A percentile compares a stretch with the other conserved stretches of the same genome.
phyloP scores from a whole-genome alignment of 2,888 invertebrate species.

The Sphaerophoria taeniata region DNA sequence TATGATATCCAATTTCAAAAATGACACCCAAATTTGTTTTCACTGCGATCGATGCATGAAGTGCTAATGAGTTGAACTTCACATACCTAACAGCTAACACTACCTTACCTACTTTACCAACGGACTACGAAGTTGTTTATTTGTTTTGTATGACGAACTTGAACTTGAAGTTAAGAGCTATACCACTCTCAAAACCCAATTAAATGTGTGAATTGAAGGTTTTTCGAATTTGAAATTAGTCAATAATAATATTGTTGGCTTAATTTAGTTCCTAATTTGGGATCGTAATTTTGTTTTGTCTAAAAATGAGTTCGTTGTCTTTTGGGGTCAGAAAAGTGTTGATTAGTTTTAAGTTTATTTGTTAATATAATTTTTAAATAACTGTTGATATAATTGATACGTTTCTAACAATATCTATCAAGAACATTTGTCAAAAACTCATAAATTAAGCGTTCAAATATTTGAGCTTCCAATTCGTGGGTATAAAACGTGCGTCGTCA shows the following conservation, averaged over 20 bases:
- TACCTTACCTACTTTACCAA: background rate
- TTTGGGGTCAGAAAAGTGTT: background rate
- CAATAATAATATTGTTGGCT: background rate
- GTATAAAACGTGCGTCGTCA: too few relatives aligned
- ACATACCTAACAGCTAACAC: background rate
- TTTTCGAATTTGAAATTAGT: background rate
- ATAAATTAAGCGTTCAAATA: too few relatives aligned
- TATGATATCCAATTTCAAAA: background rate
- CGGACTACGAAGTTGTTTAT: background rate
- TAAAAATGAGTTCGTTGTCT: conserved; percentile 8
- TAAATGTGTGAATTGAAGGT: conserved; percentile 3
- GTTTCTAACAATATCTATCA: too few relatives aligned
- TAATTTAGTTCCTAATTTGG: background rate
- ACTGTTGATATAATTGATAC: too few relatives aligned
- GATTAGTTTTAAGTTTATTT: too few relatives aligned
- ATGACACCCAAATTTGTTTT: background rate
- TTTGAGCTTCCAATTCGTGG: too few relatives aligned
- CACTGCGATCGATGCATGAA: background rate
- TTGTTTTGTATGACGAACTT: conserved; percentile 7
- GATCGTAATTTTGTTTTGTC: background rate
- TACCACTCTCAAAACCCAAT: background rate
- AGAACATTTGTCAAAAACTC: too few relatives aligned
- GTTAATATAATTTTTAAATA: too few relatives aligned
- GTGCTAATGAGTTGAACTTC: conserved; percentile 19
- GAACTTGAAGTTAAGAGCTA: conserved; percentile 9